Evolutionary conservation across 1,140 invertebrate genomes (phyloP), one percentile per base, ranked within the genome.

Genomic region (Heliconius congener): DNA sequence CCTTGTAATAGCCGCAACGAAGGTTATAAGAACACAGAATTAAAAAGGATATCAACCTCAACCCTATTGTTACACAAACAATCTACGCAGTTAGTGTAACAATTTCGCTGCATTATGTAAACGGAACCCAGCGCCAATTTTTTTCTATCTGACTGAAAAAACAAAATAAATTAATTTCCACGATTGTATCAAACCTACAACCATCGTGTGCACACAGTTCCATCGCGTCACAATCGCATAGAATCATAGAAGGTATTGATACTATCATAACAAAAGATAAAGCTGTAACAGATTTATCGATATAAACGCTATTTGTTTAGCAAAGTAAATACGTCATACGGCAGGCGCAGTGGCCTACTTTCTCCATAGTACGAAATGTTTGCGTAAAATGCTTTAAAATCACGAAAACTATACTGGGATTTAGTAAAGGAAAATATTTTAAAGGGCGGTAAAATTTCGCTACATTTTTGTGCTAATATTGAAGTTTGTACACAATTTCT

Each of bases 261-360:
- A 66, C 11, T 66, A 66, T 66, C 23, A 66, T 30, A 74, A 52
- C 73, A 72, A 72, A n/a, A 19, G 71, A 39, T 71, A 39, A 8
- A 39, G 8, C 71, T 11, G 18, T 72, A 37, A 72, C 37, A 42
- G 37, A 42, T 37, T 72, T 39, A 72, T 72, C 71, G 71, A 72
- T 80, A 80, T 73, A 30, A 76, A 60, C 78, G 23, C 23, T 80
- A 80, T 80, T 80, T 80, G 39, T 55, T 76, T 46, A 73, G 52
- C 52, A 76, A 80, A 60, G 50, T 74, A 79, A 79, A 79, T 50
- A 80, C 39, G 74, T 34, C 79, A 76, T 76, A 76, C 76, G 79
- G 79, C 34, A 76, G 60, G 79, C 79, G 79, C 46, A 60, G 77
- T 76, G 78, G 50, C 79, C 79, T 46, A 80, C 70, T 76, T 80